Base-by-base conservation (phyloP, 1,140 invertebrate genomes). In the Rhopalosiphum maidis region DNA sequence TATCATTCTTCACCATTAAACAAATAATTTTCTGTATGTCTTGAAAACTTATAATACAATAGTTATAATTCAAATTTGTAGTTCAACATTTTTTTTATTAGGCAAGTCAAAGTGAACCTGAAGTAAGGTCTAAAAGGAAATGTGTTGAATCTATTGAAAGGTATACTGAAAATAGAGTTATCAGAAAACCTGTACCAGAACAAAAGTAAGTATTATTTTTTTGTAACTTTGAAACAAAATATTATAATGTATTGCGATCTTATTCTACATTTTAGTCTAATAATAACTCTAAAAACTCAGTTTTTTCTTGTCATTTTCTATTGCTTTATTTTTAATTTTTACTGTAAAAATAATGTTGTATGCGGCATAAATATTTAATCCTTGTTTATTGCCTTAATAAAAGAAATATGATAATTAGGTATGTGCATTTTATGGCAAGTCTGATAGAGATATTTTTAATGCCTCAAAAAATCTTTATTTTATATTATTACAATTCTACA, bases 101-200 rank as follows among this genome's bases (percentile, higher is more conserved):
- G 91, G 48, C 11, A 22, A 46, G 6, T n/a, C 43, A 48, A 11
- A n/a, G 4, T 21, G 60, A n/a, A 2, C 15, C 18, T n/a, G 60
- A 5, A 18, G 60, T 77, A 77, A 77, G n/a, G 35, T 18, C 91
- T 86, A 93, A 93, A 86, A 51, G 91, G 21, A 93, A 86, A 93
- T 93, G 91, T 85, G 91, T 93, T 2, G 15, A 54, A 86, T 41
- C n/a, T 85, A 93, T 93, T 54, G 22, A 85, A 41, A 83, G 30
- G 18, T 93, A 93, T 30, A 86, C 82, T 55, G 48, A 54, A 9
- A 0, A 55, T 37, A 6, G 0, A 7, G 82, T 25, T 9, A 43
- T 86, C 21, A 86, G n/a, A 86, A 83, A 46, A 77, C 6, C 15
- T 85, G 35, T 21, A 25, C 48, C 91, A 46, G 25, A 86, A 54